These are phyloP conservation scores for Heliocidaris erythrogramma DNA, from an alignment of 35 echinoderm and acorn worm species.

Conservation along the genomic window DNA sequence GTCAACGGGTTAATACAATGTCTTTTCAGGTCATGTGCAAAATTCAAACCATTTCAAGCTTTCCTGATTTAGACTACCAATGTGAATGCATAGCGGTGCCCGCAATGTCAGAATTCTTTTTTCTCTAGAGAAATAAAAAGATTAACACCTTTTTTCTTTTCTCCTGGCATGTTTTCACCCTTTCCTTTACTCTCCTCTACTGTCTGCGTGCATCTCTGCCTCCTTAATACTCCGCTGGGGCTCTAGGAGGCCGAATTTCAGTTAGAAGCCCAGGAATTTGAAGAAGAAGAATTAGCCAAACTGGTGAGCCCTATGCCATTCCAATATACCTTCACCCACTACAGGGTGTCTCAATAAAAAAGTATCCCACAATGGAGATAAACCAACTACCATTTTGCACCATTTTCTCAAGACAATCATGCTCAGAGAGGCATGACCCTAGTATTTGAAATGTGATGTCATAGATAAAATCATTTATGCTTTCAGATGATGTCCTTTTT, in stretches of 20 bases:
- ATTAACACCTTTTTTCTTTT: background rate
- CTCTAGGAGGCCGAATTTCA: conserved; percentile 76
- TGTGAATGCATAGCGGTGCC: background rate
- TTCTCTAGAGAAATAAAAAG: background rate
- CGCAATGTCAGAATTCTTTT: background rate
- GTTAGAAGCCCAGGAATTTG: conserved; percentile 75
- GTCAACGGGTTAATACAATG: too few relatives aligned
- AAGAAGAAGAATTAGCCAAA: conserved; percentile 81
- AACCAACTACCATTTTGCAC: background rate
- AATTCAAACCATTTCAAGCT: background rate
- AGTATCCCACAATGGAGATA: background rate
- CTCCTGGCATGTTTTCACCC: background rate
- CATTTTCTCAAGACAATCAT: background rate
- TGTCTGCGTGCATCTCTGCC: background rate
- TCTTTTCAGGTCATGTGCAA: background rate
- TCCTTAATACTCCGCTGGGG: background rate
- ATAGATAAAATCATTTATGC: background rate
- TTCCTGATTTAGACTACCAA: too few relatives aligned
- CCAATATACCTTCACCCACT: background rate
- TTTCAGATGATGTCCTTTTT: background rate
- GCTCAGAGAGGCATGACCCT: background rate
- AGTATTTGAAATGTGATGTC: background rate
- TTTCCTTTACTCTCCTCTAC: background rate
- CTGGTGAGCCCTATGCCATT: conserved; percentile 65
- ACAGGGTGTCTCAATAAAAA: background rate